Evolutionary conservation across 1,140 invertebrate species (phyloP), one percentile per base, ranked within the genome.

Genomic region (Temnothorax curvispinosus): DNA sequence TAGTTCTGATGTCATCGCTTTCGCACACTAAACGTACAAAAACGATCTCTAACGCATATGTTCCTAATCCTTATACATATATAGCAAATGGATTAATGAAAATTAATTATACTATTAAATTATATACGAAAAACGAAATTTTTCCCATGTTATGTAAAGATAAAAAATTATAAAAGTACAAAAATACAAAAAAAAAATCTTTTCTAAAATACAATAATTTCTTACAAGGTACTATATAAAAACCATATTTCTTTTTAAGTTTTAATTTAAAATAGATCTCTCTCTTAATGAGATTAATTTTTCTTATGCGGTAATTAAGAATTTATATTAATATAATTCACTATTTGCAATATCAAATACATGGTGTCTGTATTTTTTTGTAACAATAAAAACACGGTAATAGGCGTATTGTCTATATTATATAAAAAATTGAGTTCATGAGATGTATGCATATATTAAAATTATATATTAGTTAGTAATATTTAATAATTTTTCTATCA

Each of bases 391-490:
- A 54, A 74, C 18, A 3, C 15, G 5, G n/a, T 13, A n/a, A 74
- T n/a, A 13, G 2, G 5, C 6, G 15, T 38, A 74, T 7, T 35
- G 6, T 72, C 9, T 0, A 35, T 3, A 2, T 27, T n/a, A 0
- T 71, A 32, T 41, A 0, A 21, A 58, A 41, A 64, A 0, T 62
- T n/a, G 8, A 52, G 8, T 15, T 44, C 1, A 8, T 6, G 6
- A 41, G 6, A 41, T 41, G 27, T 27, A 27, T 27, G 27, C 6
- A 41, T 41, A 41, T 5, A 41, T 78, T 8, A 38, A 65, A 65
- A 6, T 72, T 27, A 81, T 56, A 72, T 65, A 50, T 64, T 11
- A 32, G 11, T 77, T 44, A 58, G 2, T 27, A 41, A 47, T 77
- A 62, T 65, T 38, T 35, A 15, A 62, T 62, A 2, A 64, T 64